phyloP scores from a whole-genome alignment of 1,140 invertebrate genomes.

The Chionoecetes opilio region DNA sequence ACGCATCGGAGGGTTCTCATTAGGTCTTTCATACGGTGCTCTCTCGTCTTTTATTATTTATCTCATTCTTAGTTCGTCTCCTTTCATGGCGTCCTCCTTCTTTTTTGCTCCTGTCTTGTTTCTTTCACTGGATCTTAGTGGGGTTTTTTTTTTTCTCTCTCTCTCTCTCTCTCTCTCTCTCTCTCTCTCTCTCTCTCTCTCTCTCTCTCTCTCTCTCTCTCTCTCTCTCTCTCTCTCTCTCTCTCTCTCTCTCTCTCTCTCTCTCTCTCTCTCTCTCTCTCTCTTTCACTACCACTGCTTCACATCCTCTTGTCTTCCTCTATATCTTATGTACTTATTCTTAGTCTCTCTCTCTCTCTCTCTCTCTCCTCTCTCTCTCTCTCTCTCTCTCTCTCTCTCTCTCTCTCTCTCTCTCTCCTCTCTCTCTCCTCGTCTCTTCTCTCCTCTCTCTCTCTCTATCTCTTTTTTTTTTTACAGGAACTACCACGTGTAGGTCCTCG shows the following conservation, averaged over 20 bases:
- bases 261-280: constrained; percentile 28
- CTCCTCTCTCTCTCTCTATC: no score
- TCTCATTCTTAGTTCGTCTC: constrained; percentile 51
- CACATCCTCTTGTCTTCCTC: no score
- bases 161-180: neutral
- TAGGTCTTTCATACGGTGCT: constrained; percentile 67
- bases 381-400: no score
- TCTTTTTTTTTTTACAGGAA: no score
- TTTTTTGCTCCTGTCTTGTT: neutral
- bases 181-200: constrained; percentile 37
- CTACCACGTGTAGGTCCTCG: no score
- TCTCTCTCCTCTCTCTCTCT: no score
- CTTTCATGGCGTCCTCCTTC: neutral
- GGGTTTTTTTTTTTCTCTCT: no score
- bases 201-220: constrained; percentile 46
- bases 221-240: constrained; percentile 38
- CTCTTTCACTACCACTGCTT: no score
- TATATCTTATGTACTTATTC: no score
- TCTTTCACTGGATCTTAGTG: neutral
- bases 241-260: neutral
- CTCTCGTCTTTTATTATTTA: constrained; percentile 62
- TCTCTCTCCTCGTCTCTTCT: no score
- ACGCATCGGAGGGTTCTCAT: constrained; percentile 77
- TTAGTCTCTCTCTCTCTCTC: no score
- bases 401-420: no score